Evolutionary conservation across 2,888 invertebrate species (phyloP), one percentile per base, ranked within the genome.

Genomic region (Anagyrus pseudococci): DNA sequence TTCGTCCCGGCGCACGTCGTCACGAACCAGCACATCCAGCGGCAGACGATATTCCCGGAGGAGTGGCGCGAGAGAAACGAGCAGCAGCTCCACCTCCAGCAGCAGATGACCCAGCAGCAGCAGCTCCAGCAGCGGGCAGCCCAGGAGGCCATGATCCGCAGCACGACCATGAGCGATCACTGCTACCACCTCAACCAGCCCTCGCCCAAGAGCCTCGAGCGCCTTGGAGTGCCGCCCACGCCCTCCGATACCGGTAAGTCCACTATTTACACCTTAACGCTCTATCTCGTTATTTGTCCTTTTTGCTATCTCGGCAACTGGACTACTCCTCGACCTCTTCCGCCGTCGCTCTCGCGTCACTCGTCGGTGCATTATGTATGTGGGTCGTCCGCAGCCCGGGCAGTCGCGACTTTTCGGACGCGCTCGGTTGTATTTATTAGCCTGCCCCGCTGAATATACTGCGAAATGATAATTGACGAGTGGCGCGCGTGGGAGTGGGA

Each of bases 191-290:
- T 77, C 4, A 77, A 76, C 61, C 33, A 37, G 33, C 33, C 15
- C 33, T 37, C 33, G 33, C 33, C 33, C 33, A 79, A 85, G 84
- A 77, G 84, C 68, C 63, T 88, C 67, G 89, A 89, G 75, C 85
- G 85, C 72, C 86, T 91, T 55, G 92, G 92, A 71, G 87, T 93
- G 25, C 92, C 93, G 77, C 33, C 33, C 33, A 94, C 94, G 69
- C 94, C 94, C 59, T 94, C 94, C 44, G 94, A 94, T 86, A 94
- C 94, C 68, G 93, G 94, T 88, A 84, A 90, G n/a, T n/a, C n/a
- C n/a, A n/a, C n/a, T n/a, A n/a, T n/a, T n/a, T n/a, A n/a, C n/a
- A n/a, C n/a, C n/a, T n/a, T n/a, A n/a, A n/a, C n/a, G n/a, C n/a
- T n/a, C n/a, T n/a, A n/a, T n/a, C n/a, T n/a, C n/a, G n/a, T n/a